Conservation (phyloP, 2,113 vertebrate genomes). For the Leptosomus discolor region DNA sequence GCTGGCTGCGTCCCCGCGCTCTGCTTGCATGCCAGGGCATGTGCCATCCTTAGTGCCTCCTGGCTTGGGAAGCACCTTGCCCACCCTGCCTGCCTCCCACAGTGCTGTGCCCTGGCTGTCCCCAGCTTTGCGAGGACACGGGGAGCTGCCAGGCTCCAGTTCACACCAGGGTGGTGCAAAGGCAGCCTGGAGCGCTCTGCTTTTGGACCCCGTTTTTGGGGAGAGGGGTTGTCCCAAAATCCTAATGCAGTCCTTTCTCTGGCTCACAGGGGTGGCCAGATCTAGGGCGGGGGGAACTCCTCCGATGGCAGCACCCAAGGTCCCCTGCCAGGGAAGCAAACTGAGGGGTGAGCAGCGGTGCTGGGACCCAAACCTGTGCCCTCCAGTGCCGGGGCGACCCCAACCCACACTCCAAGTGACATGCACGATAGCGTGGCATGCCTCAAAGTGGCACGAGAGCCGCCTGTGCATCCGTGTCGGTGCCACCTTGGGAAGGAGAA, state of each 20-base stretch:
- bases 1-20: background rate
- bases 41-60: background rate
- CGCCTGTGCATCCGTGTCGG: fast-evolving
- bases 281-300: background rate
- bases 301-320: background rate
- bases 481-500: background rate
- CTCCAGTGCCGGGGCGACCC: background rate
- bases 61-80: background rate
- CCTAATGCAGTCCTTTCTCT: background rate
- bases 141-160: background rate
- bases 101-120: background rate
- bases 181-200: background rate
- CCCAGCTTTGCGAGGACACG: fast-evolving
- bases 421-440: fast-evolving
- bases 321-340: no score
- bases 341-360: background rate
- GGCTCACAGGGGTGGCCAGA: background rate
- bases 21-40: fast-evolving
- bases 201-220: background rate
- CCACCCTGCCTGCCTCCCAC: background rate
- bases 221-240: background rate
- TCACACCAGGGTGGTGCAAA: background rate
- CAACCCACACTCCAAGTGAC: fast-evolving
- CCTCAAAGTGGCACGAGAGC: fast-evolving
- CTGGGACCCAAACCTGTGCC: background rate